Base-by-base conservation (phyloP, 2,797 vertebrate genomes). In the Triplophysa yarkandensis region DNA sequence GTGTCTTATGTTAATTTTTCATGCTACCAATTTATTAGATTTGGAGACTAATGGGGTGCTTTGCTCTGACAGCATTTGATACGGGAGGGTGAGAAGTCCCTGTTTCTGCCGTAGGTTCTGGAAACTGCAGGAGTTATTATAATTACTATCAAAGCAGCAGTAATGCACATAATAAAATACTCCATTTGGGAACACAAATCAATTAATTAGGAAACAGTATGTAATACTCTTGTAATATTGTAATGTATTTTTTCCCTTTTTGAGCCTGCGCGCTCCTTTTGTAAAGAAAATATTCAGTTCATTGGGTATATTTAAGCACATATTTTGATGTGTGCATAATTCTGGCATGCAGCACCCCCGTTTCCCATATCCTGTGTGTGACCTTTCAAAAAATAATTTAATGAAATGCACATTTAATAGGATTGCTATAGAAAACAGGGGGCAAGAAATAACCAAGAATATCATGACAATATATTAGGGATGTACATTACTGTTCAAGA, bases 331-430 rank as follows among this genome's bases (percentile, higher is more conserved):
- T 64, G 68, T 68, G 23, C 52, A 23, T 65, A 74, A 48, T 77
- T 77, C 61, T 85, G 73, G 67, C 77, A 78, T 48, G 63, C 77
- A 30, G 70, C 71, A 78, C 71, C 57, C 14, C 67, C 68, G 19
- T 30, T 39, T 50, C 34, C 46, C 52, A 23, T 19, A 19, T 71
- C 39, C 6, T 44, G 16, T 44, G 39, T 64, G 34, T 78, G 48
- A 78, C 50, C 68, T 80, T 74, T 82, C 68, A 62, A 79, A 74
- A 68, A 84, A 83, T 85, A 68, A 85, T 84, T 77, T 85, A 89
- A 88, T 89, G 85, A 89, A 87, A 88, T 89, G 83, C 86, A 87
- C 78, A 82, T 87, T 87, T 86, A 82, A 83, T 85, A 73, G 83
- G 75, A 86, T 83, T 88, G 78, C 85, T 87, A 34, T 78, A 46